Base-by-base conservation (phyloP, 1,140 invertebrate genomes). In the Temnothorax longispinosus region DNA sequence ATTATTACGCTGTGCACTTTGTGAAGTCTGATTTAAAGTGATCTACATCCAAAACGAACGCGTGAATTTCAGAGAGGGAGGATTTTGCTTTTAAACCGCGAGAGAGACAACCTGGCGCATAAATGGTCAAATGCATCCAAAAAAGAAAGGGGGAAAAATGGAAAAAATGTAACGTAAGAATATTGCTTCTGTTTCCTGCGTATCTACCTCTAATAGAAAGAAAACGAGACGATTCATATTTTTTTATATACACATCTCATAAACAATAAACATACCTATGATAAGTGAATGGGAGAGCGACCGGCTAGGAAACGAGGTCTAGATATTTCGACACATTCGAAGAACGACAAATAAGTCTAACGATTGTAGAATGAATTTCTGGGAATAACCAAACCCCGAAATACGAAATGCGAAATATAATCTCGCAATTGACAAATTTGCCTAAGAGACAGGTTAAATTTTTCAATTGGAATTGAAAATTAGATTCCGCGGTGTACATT, bases 201-300 rank as follows among this genome's bases (percentile, higher is more conserved):
- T 91, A 93, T 93, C 93, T 94, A 94, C 93, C 93, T 94, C 93
- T 93, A 89, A 93, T 88, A 92, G 91, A 93, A 27, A 81, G 80
- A 92, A 94, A 94, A 93, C 92, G 88, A 93, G 91, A 93, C 92
- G 91, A 93, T 93, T 93, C 87, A 94, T 94, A 94, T 94, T 93
- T 94, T 94, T 94, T 94, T 94, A 94, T 93, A 94, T 89, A 93
- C 92, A 90, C 90, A 93, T 92, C 90, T 93, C 92, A 88, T 92
- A 92, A 93, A 93, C 88, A 91, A 93, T 93, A 94, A 93, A 90
- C 88, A 78, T 89, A 92, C 90, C 60, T 90, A 91, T 81, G 84
- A 89, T 90, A 91, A 91, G 81, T 80, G 75, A 85, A 81, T 52
- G 15, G 27, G 72, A 72, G 21, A 76, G 67, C 47, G 44, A 74